phyloP scores from a whole-genome alignment of 2,113 vertebrate species.

The Myiopsitta monachus region DNA sequence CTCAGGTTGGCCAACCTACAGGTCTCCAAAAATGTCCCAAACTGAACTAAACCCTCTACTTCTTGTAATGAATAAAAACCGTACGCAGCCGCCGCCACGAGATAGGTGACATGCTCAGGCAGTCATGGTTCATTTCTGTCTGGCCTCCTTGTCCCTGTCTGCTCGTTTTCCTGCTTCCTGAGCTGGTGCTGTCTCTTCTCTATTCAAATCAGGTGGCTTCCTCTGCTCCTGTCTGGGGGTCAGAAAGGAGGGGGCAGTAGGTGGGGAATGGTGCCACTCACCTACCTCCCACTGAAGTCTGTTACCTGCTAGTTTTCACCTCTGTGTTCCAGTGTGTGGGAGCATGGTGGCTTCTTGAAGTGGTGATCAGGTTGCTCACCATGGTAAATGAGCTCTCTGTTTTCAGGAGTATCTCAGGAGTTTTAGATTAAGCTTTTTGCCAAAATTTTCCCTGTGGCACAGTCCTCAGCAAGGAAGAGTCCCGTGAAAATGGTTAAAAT shows the following conservation, averaged over 20 bases:
- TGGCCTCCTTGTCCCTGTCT: constrained; percentile 40
- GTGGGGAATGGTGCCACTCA: neutral
- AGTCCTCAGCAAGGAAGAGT: neutral
- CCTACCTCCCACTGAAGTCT: neutral
- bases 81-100: fast-evolving
- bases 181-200: neutral
- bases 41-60: neutral
- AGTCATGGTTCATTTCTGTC: constrained; percentile 9
- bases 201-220: constrained; percentile 57
- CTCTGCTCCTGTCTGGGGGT: neutral
- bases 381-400: neutral
- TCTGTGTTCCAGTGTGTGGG: neutral
- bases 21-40: neutral
- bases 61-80: neutral
- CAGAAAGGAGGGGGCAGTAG: neutral
- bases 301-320: neutral
- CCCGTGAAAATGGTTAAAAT: neutral
- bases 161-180: neutral
- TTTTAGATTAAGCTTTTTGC: neutral
- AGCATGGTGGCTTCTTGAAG: neutral
- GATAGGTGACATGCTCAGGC: neutral
- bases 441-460: neutral
- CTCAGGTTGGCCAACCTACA: neutral
- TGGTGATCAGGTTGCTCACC: neutral
- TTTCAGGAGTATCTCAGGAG: neutral